Evolutionary conservation across 53 echinoderm and acorn worm species (phyloP), one percentile per base, ranked within the genome.

Genomic region (Holothuria scabra): DNA sequence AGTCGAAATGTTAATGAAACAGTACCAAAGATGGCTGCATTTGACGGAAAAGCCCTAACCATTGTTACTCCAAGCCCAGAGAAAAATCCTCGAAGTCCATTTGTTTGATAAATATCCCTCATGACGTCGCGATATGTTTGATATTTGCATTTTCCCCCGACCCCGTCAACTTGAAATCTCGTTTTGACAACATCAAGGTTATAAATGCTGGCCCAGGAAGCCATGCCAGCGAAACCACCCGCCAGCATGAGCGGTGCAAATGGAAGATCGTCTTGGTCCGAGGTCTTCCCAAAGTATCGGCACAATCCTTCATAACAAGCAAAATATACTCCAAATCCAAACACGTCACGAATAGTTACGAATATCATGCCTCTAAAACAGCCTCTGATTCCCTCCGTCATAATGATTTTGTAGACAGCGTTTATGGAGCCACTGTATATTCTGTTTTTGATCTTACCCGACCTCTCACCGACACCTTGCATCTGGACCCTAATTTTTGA

Each of bases 401-500:
- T 86, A 28, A 85, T 74, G 20, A 93, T 93, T 57, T 84, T 93
- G 31, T 71, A 60, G 20, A 86, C 72, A 14, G 91, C 90, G 35
- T 91, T 88, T 21, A 93, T 68, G 32, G 93, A 93, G 25, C 91
- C 91, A 41, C 83, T 91, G 79, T 93, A 93, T 2, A 25, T 8
- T 62, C 62, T 31, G 46, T 41, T 22, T 41, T 65, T 84, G 21
- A 56, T 49, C 35, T 93, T n/a, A 59, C 84, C 56, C 70, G 59
- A 21, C 61, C 30, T 81, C 79, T 86, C 89, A 0, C 91, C 93
- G 3, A 91, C 52, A 3, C 93, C 94, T 61, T 93, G 88, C 85
- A 91, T 91, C 66, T 93, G 94, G 59, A 93, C 83, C 16, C 94
- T 82, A 32, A 86, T 89, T 82, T 93, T 93, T 38, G 91, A 85